Evolutionary conservation across 2,113 vertebrate genomes (phyloP), one percentile per base, ranked within the genome.

Genomic region (Heterotilapia buettikoferi): DNA sequence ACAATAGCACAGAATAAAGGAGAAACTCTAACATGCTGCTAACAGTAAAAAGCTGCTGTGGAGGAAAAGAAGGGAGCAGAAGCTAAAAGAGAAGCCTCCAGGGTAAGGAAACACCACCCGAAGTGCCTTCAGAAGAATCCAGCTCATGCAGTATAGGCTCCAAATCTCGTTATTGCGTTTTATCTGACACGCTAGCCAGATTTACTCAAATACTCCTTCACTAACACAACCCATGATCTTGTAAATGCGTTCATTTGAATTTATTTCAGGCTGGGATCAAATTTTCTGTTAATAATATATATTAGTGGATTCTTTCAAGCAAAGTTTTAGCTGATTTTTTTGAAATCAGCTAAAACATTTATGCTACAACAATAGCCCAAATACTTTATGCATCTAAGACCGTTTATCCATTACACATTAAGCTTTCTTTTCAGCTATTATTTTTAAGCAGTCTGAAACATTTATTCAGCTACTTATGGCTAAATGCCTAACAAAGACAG

Each of bases 1-100:
- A 96, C 95, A 96, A 95, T 94, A 89, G 95, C 92, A 93, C 91
- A 53, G 92, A 93, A 93, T 93, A 89, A 94, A 94, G 89, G 89
- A 85, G 89, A 90, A 94, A 89, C 84, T 80, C 90, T 94, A 92
- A 94, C 90, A 92, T 73, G 86, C 86, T 87, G 80, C 92, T 86
- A 93, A 93, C 88, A 80, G 93, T 90, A 89, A 94, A 93, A 94
- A 84, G 90, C 86, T 84, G 86, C 84, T 38, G 31, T 7, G 78
- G 78, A 71, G 73, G 36, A 82, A 52, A 26, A 66, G 21, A 68
- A 85, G 68, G 80, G 92, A 80, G 88, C 57, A 81, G 82, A 84
- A 90, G 81, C 81, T 86, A 79, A 89, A 85, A 57, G 73, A 83
- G 24, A 85, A 92, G 80, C 82, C 88, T 91, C 92, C 88, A 86